Conservation (phyloP, 2,797 vertebrate species). For the Cuniculus paca region DNA sequence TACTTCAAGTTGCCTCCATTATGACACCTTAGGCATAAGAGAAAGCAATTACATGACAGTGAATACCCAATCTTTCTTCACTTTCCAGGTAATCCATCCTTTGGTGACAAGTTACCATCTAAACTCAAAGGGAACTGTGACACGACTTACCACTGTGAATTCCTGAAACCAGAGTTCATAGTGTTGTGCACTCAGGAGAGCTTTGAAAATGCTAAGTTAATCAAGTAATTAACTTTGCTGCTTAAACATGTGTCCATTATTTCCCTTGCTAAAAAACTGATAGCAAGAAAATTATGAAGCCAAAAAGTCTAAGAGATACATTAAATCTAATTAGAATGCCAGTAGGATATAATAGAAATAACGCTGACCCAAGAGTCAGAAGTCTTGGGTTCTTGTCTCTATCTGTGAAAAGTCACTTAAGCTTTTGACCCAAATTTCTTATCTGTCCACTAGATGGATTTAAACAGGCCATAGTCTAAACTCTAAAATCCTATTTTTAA, state of each 20-base stretch:
- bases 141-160: background rate
- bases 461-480: background rate
- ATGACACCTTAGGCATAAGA: slow-evolving; percentile 74
- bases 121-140: slow-evolving; percentile 68
- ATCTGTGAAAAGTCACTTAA: slow-evolving; percentile 29
- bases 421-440: slow-evolving; percentile 29
- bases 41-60: slow-evolving; percentile 71
- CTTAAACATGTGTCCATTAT: background rate
- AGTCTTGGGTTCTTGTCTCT: slow-evolving; percentile 1
- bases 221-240: background rate
- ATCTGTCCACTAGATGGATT: slow-evolving; percentile 37
- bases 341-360: background rate
- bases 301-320: background rate
- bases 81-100: slow-evolving; percentile 62
- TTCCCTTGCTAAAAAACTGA: slow-evolving; percentile 12
- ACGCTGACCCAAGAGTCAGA: background rate
- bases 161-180: background rate
- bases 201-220: background rate
- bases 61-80: slow-evolving; percentile 69
- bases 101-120: slow-evolving; percentile 80
- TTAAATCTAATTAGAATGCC: background rate
- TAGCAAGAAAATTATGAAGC: background rate
- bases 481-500: slow-evolving; percentile 51
- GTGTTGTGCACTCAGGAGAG: background rate
- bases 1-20: slow-evolving; percentile 75